phyloP scores from a whole-genome alignment of 2,888 invertebrate species.

The Syritta pipiens region DNA sequence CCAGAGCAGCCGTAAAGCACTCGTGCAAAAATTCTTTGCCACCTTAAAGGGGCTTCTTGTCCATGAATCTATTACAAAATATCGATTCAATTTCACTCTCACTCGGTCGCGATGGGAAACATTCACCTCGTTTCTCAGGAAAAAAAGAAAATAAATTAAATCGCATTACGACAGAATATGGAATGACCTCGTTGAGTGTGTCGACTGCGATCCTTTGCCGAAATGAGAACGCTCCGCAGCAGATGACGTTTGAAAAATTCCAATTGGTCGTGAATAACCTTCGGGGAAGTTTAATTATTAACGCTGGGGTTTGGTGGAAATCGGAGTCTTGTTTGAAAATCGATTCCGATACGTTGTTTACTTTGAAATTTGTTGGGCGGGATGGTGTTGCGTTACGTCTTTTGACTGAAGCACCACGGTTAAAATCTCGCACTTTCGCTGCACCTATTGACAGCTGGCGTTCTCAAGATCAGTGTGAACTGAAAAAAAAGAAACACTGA shows the following conservation, averaged over 20 bases:
- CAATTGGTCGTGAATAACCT: neutral
- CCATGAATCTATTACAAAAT: slow-evolving; percentile 66
- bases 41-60: slow-evolving; percentile 58
- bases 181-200: too few relatives aligned
- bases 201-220: too few relatives aligned
- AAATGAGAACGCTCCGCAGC: neutral
- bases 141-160: slow-evolving; percentile 20
- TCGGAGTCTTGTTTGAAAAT: too few relatives aligned
- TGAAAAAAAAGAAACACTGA: too few relatives aligned
- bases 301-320: too few relatives aligned
- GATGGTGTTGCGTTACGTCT: too few relatives aligned
- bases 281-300: neutral
- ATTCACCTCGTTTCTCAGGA: slow-evolving; percentile 54
- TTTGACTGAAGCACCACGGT: too few relatives aligned
- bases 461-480: too few relatives aligned
- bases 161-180: slow-evolving; percentile 36
- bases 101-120: slow-evolving; percentile 47
- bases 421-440: too few relatives aligned
- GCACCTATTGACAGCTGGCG: too few relatives aligned
- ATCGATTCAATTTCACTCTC: slow-evolving; percentile 65
- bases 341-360: too few relatives aligned
- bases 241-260: slow-evolving; percentile 1
- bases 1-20: slow-evolving; percentile 6
- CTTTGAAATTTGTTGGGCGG: too few relatives aligned
- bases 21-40: slow-evolving; percentile 6